Percentiles rank a stretch among this genome's conserved stretches.
phyloP scores from a whole-genome alignment of 2,113 vertebrate genomes.

The Euleptes europaea region DNA sequence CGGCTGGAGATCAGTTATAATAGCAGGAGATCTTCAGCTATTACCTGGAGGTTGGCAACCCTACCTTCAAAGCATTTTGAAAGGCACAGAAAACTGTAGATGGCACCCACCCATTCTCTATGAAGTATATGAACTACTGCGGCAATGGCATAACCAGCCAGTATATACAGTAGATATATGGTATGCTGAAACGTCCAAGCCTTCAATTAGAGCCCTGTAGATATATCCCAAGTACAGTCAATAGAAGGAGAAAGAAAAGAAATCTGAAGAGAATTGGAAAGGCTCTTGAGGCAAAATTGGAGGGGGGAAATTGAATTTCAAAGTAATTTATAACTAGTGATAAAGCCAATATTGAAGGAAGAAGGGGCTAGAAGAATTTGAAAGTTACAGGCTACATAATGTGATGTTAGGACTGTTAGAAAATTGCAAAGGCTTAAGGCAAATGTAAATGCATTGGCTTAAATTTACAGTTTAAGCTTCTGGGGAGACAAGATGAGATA shows the following conservation, averaged over 20 bases:
- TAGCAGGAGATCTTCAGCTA: too few relatives aligned
- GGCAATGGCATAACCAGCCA: neutral
- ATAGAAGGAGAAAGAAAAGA: neutral
- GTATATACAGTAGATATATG: neutral
- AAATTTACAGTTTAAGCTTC: conserved; percentile 1
- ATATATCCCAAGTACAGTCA: neutral
- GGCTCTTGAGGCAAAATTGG: neutral
- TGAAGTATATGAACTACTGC: neutral
- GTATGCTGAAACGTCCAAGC: neutral
- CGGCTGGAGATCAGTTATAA: too few relatives aligned
- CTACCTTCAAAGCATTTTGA: too few relatives aligned
- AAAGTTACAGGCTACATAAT: neutral
- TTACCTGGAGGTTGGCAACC: too few relatives aligned
- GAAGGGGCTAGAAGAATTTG: neutral
- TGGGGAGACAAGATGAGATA: neutral
- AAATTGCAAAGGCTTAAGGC: neutral
- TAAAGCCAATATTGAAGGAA: neutral
- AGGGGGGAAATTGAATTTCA: neutral
- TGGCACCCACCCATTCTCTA: neutral
- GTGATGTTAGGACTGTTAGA: neutral
- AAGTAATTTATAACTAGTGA: neutral
- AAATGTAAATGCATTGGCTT: neutral
- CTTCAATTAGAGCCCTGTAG: neutral
- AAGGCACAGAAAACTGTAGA: too few relatives aligned
- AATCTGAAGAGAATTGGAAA: neutral